Base-by-base conservation (phyloP, 2,797 vertebrate species). In the Danio aesculapii region DNA sequence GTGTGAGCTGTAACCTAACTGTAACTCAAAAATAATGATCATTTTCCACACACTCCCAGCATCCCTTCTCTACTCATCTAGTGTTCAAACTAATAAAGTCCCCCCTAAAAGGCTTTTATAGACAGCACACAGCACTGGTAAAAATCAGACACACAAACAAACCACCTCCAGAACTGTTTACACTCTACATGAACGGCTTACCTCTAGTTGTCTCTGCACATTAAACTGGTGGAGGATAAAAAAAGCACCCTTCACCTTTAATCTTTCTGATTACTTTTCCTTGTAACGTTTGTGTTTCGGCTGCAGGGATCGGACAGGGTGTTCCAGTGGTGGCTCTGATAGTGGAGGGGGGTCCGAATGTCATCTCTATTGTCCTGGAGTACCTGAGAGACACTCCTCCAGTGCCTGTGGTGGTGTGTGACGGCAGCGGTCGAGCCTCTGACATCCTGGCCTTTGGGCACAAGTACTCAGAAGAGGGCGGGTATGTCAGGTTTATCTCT, bases 371-470 rank as follows among this genome's bases (percentile, higher is more conserved):
- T 0, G 98, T 99, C 62, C 85, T 99, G 93, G 98, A 99, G 90
- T 99, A 99, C 91, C 95, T 99, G 83, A 92, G 97, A 89, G 98
- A 99, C 91, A 99, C 96, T 13, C 98, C 98, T 50, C 98, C 98
- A 0, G 97, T 99, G 89, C 98, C 98, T 0, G 97, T 99, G 75
- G 98, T 99, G 75, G 97, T 99, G 84, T 99, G 98, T 5, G 98
- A 99, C 53, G 98, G 98, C 84, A 99, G 98, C 3, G 98, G 98
- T 70, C 94, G 98, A 66, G 98, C 98, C 5, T 99, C 98, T 0
- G 98, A 99, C 91, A 99, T 99, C 89, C 94, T 99, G 92, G 98
- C 98, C 50, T 99, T 99, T 80, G 98, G 97, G 83, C 98, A 99
- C 92, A 99, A 99, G 91, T 99, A 99, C 83, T 98, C 98, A 3